Evolutionary conservation across 2,888 invertebrate species (phyloP), one percentile per base, ranked within the genome.

Genomic region (Choreutis nemorana): DNA sequence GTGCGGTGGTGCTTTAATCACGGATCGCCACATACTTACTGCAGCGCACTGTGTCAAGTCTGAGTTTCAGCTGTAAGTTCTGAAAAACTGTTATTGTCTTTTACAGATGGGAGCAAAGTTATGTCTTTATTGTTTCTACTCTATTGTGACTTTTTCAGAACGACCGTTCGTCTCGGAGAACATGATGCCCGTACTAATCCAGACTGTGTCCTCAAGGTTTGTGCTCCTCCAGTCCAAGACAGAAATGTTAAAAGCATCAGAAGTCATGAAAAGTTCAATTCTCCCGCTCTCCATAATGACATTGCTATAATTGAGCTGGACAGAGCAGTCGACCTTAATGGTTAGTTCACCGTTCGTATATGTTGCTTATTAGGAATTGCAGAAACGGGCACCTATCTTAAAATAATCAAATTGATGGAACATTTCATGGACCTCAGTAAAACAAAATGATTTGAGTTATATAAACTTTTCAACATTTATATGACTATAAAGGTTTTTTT

Each of bases 111-210:
- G 18, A 5, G 5, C 8, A 8, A 18, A 18, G 18, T 18, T 18
- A 18, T 18, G 18, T 6, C 5, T 18, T 6, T 18, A 18, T 18
- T 18, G 8, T 18, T 29, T 27, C 2, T 10, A 10, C 7, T 9
- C 16, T 10, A 4, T 23, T 7, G 26, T 15, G n/a, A n/a, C n/a
- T 9, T 13, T n/a, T 23, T 4, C 39, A 75, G 75, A 34, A 50
- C 65, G 7, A 72, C 78, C 3, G 79, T 86, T n/a, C 77, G 87
- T n/a, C 53, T 87, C 5, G 88, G 88, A 1, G 89, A 89, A 39
- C 81, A 86, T 37, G 65, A 83, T 42, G 58, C 66, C 9, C 45
- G 39, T 7, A 66, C 62, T 0, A 50, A 68, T 15, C 62, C 58
- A 0, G 73, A 82, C 52, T 78, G 86, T 47, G 55, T 59, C 41